These are phyloP conservation scores for Drosophila heteroneura DNA, from an alignment of 2,888 invertebrate species.

Conservation along the genomic window DNA sequence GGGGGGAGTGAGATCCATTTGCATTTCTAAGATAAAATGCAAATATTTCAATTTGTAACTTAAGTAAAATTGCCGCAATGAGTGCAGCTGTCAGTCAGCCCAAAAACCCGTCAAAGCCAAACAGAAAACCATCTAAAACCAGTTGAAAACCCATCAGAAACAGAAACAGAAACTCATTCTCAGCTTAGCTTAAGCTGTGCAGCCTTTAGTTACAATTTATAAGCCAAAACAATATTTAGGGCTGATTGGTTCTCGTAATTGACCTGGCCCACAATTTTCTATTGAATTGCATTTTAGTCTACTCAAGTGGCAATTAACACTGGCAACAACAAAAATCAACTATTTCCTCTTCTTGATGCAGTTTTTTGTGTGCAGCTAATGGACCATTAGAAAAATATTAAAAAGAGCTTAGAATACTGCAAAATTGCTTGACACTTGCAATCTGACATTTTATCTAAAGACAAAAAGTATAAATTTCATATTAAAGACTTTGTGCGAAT, in stretches of 20 bases:
- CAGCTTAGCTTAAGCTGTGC: not conserved
- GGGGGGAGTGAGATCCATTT: slow-evolving; percentile 50
- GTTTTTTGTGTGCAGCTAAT: slow-evolving; percentile 28
- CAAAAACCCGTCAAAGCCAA: slow-evolving; percentile 4
- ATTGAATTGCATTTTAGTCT: slow-evolving; percentile 29
- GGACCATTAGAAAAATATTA: slow-evolving; percentile 20
- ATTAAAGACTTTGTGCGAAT: not conserved
- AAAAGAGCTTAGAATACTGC: slow-evolving; percentile 20
- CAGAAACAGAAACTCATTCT: not conserved
- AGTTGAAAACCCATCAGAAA: not conserved
- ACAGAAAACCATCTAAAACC: not conserved
- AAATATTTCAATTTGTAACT: slow-evolving; percentile 84
- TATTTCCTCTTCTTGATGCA: not conserved
- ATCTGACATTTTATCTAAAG: not conserved
- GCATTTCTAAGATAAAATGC: slow-evolving; percentile 83
- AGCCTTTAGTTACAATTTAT: slow-evolving; percentile 28
- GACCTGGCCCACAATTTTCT: slow-evolving; percentile 34
- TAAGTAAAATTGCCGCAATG: slow-evolving; percentile 83
- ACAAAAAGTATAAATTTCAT: not conserved
- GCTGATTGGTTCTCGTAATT: slow-evolving; percentile 72
- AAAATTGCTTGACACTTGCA: slow-evolving; percentile 26
- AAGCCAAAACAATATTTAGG: slow-evolving; percentile 58
- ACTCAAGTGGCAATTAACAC: slow-evolving; percentile 65
- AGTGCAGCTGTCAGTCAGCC: slow-evolving; percentile 81
- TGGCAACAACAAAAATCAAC: slow-evolving; percentile 7